Evolutionary conservation across 2,797 vertebrate genomes (phyloP).

Genomic region (Phaenicophaeus curvirostris): DNA sequence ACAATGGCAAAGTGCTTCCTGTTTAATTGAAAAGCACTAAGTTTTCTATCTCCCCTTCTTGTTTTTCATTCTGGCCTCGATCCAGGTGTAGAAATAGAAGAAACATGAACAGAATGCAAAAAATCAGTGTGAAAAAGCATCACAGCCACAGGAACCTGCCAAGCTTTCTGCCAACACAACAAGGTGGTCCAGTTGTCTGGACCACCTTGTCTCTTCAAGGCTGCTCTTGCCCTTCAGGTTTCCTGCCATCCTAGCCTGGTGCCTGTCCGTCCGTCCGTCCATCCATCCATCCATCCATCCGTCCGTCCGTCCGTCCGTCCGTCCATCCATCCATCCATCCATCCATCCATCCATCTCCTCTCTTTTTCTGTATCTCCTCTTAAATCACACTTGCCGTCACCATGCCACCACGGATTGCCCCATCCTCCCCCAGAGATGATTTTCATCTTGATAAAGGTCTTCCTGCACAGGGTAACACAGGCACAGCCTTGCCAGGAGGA

Average conservation of each 20-base stretch:
- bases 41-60: conserved; percentile 31
- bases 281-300: too few species aligned
- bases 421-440: background rate
- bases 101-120: conserved; percentile 14
- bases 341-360: background rate
- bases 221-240: background rate
- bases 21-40: conserved; percentile 63
- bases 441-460: background rate
- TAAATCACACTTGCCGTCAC: background rate
- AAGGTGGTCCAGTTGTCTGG: background rate
- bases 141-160: background rate
- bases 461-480: background rate
- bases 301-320: rapidly evolving
- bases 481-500: background rate
- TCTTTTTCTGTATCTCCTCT: background rate
- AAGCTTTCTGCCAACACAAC: conserved; percentile 3
- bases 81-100: conserved; percentile 51
- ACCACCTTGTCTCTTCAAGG: background rate
- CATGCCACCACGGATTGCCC: background rate
- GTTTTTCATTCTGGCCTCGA: conserved; percentile 17
- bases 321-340: too few species aligned
- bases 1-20: conserved; percentile 54
- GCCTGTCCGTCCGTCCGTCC: background rate
- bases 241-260: background rate
- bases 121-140: background rate